These are phyloP conservation scores for Bombycilla garrulus DNA, from an alignment of 2,113 vertebrate species.

Conservation along the genomic window DNA sequence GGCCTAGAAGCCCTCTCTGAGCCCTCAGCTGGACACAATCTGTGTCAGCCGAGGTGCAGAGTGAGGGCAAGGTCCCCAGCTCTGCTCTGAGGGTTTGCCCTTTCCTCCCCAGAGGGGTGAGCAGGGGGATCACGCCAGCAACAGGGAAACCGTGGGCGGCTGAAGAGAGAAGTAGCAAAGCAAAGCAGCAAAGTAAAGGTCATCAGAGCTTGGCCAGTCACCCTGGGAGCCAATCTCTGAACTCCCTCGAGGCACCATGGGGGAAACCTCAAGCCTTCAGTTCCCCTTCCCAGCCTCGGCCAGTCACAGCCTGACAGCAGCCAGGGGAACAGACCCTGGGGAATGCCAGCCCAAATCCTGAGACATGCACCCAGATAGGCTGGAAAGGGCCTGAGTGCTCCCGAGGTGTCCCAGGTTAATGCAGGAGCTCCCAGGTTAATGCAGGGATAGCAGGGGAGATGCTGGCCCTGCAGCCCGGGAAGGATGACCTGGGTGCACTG, in stretches of 20 bases:
- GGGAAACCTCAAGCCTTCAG: not conserved
- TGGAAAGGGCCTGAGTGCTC: not conserved
- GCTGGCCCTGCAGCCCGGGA: not conserved
- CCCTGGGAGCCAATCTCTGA: not conserved
- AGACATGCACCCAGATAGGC: not conserved
- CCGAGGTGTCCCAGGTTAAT: not conserved
- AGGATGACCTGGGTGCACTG: not conserved
- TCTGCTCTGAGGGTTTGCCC: not conserved
- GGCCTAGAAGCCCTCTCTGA: not conserved
- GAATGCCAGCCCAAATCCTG: not conserved
- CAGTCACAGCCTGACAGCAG: not conserved
- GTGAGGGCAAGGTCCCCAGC: not conserved
- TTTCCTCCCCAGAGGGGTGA: not conserved
- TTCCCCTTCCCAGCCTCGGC: not conserved
- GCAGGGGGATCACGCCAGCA: not conserved
- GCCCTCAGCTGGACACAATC: not conserved
- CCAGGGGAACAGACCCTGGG: not conserved
- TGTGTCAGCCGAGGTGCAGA: not conserved
- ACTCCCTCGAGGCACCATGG: not conserved
- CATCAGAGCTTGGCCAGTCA: not conserved
- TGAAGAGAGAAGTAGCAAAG: conserved; percentile 23
- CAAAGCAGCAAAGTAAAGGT: conserved; percentile 17
- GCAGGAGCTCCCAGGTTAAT: not conserved
- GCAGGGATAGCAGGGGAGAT: not conserved
- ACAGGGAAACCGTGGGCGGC: not conserved